phyloP scores from a whole-genome alignment of 2,797 vertebrate genomes.

The Lagorchestes hirsutus region DNA sequence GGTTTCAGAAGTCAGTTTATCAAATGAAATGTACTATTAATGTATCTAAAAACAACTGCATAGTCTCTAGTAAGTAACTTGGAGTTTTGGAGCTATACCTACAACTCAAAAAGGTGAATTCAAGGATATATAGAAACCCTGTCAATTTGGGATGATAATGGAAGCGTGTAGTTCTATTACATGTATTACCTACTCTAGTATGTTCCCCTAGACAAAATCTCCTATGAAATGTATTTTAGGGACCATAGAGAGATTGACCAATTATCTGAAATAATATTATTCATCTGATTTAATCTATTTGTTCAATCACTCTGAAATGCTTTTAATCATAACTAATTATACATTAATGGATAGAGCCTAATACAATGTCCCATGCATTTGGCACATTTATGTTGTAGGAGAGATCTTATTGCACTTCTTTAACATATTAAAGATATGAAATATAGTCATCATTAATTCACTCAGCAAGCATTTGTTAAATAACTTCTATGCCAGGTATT shows the following conservation, averaged over 20 bases:
- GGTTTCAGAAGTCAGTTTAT: constrained; percentile 26
- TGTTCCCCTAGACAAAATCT: constrained; percentile 78
- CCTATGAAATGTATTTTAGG: constrained; percentile 79
- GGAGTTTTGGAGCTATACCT: constrained; percentile 64
- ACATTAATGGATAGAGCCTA: constrained; percentile 63
- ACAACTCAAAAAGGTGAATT: constrained; percentile 71
- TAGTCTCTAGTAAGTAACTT: constrained; percentile 63
- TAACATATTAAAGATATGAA: constrained; percentile 54
- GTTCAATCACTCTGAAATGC: constrained; percentile 81
- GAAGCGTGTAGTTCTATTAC: constrained; percentile 82
- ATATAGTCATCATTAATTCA: constrained; percentile 26
- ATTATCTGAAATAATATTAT: constrained; percentile 85
- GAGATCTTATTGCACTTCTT: constrained; percentile 52
- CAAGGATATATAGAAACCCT: constrained; percentile 75
- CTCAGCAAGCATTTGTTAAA: neutral
- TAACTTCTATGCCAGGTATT: neutral
- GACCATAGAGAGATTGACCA: constrained; percentile 82
- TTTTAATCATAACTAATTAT: constrained; percentile 77
- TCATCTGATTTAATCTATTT: constrained; percentile 84
- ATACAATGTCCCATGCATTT: constrained; percentile 67
- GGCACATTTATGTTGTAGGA: constrained; percentile 63
- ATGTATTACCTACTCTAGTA: constrained; percentile 81
- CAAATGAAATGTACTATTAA: constrained; percentile 65
- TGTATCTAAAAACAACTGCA: constrained; percentile 57
- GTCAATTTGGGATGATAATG: constrained; percentile 77